Base-by-base conservation (phyloP, 2,888 invertebrate species). In the Linyphia triangularis region DNA sequence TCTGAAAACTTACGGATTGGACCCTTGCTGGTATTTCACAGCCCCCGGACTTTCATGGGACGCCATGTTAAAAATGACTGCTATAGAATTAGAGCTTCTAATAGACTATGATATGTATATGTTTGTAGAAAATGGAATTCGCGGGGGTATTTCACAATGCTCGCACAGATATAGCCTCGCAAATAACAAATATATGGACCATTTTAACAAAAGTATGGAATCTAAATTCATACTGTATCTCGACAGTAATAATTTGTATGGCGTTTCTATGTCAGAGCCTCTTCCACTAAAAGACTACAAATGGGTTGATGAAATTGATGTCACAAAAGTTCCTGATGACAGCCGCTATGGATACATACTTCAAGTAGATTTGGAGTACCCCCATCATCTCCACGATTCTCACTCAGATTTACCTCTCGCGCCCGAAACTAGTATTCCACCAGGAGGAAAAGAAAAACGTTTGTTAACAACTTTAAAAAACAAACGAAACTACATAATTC, bases 31-130 rank as follows among this genome's bases (percentile, higher is more conserved):
- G 16, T 9, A 16, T 10, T 43, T 16, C 16, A 43, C 26, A 81
- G 85, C 88, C 63, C 92, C 92, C 5, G 91, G 91, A 13, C 88
- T 92, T 33, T 90, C 91, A 28, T 92, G 92, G 91, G 91, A 91
- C 89, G 91, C 91, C n/a, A 90, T 90, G 89, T 9, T 92, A 9
- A 91, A 91, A 89, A 90, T 88, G 33, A 91, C 91, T 28, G 77
- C 73, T 72, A 90, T 91, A 24, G 37, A 91, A 85, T 79, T 92
- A 63, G 90, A 92, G 82, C 82, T 91, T 51, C 75, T 92, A 6
- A 88, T 85, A 51, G 92, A 92, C 83, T 84, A 89, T 57, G 91
- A 92, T 67, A 90, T 90, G 90, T 16, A 9, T n/a, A 30, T 67
- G n/a, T 30, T 63, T 16, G 61, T 37, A 30, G 67, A 67, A 43